Evolutionary conservation across 2,113 vertebrate species (phyloP).

Genomic region (Sturnira hondurensis): DNA sequence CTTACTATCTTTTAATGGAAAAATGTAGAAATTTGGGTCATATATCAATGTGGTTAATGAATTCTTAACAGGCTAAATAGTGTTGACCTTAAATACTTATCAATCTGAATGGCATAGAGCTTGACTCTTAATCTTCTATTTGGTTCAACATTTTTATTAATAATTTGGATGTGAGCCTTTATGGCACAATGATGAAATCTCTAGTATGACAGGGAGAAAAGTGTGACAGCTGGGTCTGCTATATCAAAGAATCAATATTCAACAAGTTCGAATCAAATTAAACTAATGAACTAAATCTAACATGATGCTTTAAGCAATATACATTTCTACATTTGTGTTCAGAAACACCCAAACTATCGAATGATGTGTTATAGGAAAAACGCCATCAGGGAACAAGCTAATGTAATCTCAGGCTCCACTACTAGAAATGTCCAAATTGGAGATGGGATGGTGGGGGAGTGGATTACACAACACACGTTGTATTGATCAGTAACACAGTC

Average conservation of each 20-base stretch:
- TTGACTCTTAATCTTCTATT: neutral
- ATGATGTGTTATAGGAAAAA: neutral
- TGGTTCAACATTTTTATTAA: neutral
- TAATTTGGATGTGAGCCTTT: neutral
- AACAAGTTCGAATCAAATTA: neutral
- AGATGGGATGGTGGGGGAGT: too few species aligned
- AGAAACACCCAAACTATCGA: slow-evolving; percentile 18
- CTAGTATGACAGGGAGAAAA: neutral
- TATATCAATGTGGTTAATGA: neutral
- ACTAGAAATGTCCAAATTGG: neutral
- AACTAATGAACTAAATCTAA: slow-evolving; percentile 1
- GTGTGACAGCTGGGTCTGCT: neutral
- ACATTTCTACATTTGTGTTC: neutral
- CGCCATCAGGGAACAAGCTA: neutral
- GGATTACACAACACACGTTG: neutral
- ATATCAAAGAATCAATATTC: neutral
- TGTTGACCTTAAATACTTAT: neutral
- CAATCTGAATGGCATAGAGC: neutral
- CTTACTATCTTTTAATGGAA: neutral
- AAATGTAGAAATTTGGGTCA: neutral
- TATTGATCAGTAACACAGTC: neutral
- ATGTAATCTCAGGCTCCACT: neutral
- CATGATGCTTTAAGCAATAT: neutral
- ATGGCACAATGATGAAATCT: neutral
- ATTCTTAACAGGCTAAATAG: neutral